Conservation (phyloP, 2,113 vertebrate species). For the Mus pahari region DNA sequence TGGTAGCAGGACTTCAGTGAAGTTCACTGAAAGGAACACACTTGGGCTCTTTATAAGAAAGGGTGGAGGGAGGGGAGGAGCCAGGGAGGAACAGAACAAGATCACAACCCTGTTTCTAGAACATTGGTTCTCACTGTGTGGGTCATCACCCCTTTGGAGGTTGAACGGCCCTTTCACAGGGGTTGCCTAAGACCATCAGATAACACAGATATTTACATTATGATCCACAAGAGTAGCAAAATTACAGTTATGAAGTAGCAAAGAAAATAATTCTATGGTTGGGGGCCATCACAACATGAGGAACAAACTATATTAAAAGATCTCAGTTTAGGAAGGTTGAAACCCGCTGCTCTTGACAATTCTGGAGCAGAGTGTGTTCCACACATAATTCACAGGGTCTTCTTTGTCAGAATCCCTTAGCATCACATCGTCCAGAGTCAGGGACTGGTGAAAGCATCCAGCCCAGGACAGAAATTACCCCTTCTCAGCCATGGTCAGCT, state of each 20-base stretch:
- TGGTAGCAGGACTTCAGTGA: neutral
- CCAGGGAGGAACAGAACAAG: neutral
- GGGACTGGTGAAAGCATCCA: neutral
- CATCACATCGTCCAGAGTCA: neutral
- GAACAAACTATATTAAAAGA: neutral
- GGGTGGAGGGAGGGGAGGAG: neutral
- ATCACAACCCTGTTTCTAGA: neutral
- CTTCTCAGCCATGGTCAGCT: neutral
- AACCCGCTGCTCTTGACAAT: neutral
- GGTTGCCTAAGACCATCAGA: neutral
- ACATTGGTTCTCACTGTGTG: neutral
- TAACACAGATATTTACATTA: neutral
- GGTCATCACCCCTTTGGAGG: neutral
- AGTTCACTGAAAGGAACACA: neutral
- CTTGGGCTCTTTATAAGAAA: no score
- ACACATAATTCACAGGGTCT: neutral
- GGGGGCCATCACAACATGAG: neutral
- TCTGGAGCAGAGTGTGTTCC: neutral
- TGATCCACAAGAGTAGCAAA: neutral
- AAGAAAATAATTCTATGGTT: neutral
- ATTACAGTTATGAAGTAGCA: neutral
- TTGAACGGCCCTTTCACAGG: neutral
- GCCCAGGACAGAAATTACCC: fast-evolving
- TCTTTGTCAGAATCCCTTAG: conserved; percentile 33
- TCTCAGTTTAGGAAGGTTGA: neutral